phyloP scores from a whole-genome alignment of 1,140 invertebrate genomes.

The Spodoptera litura region DNA sequence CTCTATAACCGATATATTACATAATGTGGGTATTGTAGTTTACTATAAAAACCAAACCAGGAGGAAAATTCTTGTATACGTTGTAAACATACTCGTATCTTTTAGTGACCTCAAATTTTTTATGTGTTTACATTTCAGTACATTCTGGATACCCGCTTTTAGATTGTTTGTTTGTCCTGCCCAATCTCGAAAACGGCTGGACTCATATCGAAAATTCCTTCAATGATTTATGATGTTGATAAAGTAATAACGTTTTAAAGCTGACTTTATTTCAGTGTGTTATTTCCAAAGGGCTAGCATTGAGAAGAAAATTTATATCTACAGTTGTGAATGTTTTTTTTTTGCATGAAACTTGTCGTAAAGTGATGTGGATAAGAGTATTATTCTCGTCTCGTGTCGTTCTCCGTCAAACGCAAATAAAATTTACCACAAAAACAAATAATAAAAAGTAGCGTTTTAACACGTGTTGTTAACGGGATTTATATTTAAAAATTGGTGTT shows the following conservation, averaged over 20 bases:
- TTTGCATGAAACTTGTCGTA: not conserved
- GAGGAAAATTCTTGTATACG: too few species aligned
- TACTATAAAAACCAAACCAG: too few species aligned
- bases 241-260: not conserved
- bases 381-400: too few species aligned
- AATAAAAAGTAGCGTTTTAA: constrained; percentile 23
- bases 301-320: constrained; percentile 7
- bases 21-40: too few species aligned
- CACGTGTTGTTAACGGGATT: constrained; percentile 16
- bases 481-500: not conserved
- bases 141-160: constrained; percentile 15
- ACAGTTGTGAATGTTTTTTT: not conserved
- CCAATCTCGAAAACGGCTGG: constrained; percentile 21
- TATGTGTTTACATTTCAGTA: not conserved
- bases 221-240: constrained; percentile 13
- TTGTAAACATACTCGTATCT: not conserved
- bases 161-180: constrained; percentile 17
- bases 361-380: not conserved
- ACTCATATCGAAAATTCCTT: not conserved
- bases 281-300: not conserved
- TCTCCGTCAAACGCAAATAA: not conserved
- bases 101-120: constrained; percentile 8
- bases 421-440: constrained; percentile 30
- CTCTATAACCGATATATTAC: too few species aligned
- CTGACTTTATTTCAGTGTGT: not conserved